phyloP scores from a whole-genome alignment of 2,797 vertebrate genomes.

The Lepilemur septentrionalis region DNA sequence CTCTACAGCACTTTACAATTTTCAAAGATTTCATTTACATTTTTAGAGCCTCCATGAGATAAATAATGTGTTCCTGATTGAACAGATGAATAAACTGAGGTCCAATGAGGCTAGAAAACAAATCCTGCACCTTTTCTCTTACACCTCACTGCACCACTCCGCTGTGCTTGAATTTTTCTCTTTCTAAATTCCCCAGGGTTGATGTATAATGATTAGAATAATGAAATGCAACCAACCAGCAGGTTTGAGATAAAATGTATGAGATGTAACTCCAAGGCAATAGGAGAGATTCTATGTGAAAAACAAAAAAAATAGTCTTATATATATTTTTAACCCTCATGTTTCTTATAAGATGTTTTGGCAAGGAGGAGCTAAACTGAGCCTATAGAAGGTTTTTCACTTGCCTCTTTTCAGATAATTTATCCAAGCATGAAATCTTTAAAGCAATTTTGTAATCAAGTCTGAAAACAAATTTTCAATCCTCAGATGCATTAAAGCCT shows the following conservation, averaged over 20 bases:
- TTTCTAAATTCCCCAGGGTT: background rate
- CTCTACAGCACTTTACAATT: background rate
- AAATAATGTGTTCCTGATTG: background rate
- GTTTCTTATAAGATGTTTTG: background rate
- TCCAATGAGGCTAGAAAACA: background rate
- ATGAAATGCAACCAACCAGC: background rate
- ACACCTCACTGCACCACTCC: background rate
- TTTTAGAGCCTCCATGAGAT: background rate
- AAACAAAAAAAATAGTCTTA: background rate
- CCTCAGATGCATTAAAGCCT: background rate
- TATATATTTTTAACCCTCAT: background rate
- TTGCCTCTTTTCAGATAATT: background rate
- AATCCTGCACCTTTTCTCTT: background rate
- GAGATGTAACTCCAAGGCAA: background rate
- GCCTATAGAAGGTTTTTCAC: background rate
- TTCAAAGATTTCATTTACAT: background rate
- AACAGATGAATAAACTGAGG: background rate
- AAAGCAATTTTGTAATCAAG: slow-evolving; percentile 37
- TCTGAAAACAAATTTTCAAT: slow-evolving; percentile 4
- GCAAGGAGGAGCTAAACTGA: background rate
- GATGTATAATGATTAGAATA: slow-evolving; percentile 2
- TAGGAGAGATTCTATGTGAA: background rate
- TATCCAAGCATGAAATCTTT: slow-evolving; percentile 27
- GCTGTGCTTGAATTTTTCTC: background rate
- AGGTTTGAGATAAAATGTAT: background rate